These are phyloP conservation scores for Drosophila pullipes DNA, from an alignment of 2,888 invertebrate genomes.

Conservation along the genomic window DNA sequence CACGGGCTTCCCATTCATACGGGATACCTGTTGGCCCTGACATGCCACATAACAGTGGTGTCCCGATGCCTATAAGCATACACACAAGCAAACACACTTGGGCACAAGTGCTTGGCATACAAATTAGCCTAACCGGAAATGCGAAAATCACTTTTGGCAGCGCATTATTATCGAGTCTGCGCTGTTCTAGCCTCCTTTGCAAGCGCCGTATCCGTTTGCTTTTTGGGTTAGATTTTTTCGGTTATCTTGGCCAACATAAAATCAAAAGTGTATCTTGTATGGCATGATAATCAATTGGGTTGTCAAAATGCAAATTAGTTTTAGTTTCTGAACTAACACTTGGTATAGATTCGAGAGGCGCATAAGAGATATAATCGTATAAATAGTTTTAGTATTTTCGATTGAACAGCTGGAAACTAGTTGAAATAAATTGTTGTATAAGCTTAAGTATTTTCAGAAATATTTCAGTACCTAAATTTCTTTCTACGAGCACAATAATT, in stretches of 20 bases:
- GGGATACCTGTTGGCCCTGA: conserved; percentile 64
- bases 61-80: conserved; percentile 22
- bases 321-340: neutral
- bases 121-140: conserved; percentile 75
- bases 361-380: neutral
- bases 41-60: conserved; percentile 27
- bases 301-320: conserved; percentile 56
- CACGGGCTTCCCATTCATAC: conserved; percentile 33
- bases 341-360: neutral
- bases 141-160: conserved; percentile 77
- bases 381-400: neutral
- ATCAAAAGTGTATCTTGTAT: conserved; percentile 8
- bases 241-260: conserved; percentile 9
- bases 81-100: conserved; percentile 18
- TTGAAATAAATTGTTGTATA: neutral
- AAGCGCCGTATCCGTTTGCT: conserved; percentile 12
- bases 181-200: conserved; percentile 10
- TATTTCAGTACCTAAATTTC: neutral
- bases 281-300: conserved; percentile 56
- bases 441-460: neutral
- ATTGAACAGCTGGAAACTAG: neutral
- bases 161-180: conserved; percentile 70
- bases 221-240: neutral
- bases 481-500: neutral
- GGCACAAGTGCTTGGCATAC: conserved; percentile 75